A percentile compares a stretch with the other conserved stretches of the same genome.
Evolutionary conservation across 1,140 invertebrate species (phyloP).

Genomic region (Camponotus vicinus): DNA sequence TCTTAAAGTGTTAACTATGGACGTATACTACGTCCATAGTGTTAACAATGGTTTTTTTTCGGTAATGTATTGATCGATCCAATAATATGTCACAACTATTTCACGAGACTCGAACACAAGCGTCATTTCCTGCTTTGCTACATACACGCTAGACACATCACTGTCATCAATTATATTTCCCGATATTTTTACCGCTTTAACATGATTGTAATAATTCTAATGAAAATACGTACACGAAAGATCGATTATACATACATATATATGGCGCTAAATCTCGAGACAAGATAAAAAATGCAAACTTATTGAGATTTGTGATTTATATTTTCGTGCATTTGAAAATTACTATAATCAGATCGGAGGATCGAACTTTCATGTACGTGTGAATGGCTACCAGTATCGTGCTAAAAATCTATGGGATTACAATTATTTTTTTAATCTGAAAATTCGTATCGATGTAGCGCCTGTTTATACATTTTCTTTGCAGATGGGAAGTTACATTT

Average conservation of each 20-base stretch:
- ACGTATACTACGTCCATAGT: neutral
- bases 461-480: conserved; percentile 62
- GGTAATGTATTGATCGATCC: neutral
- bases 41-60: conserved; percentile 20
- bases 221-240: conserved; percentile 69
- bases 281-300: conserved; percentile 29
- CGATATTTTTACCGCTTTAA: conserved; percentile 35
- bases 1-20: neutral
- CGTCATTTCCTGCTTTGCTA: conserved; percentile 70
- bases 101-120: conserved; percentile 24
- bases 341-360: conserved; percentile 17
- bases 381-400: conserved; percentile 63
- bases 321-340: conserved; percentile 39
- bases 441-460: conserved; percentile 52
- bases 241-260: conserved; percentile 7
- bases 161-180: conserved; percentile 57
- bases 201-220: conserved; percentile 65
- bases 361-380: conserved; percentile 70
- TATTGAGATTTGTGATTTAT: conserved; percentile 10
- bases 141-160: conserved; percentile 37
- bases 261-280: conserved; percentile 1
- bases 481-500: conserved; percentile 43
- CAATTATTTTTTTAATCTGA: conserved; percentile 41
- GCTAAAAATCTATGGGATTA: conserved; percentile 72
- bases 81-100: conserved; percentile 18